Conservation (phyloP, 2,888 invertebrate genomes). For the Zhengitettix transpicula region DNA sequence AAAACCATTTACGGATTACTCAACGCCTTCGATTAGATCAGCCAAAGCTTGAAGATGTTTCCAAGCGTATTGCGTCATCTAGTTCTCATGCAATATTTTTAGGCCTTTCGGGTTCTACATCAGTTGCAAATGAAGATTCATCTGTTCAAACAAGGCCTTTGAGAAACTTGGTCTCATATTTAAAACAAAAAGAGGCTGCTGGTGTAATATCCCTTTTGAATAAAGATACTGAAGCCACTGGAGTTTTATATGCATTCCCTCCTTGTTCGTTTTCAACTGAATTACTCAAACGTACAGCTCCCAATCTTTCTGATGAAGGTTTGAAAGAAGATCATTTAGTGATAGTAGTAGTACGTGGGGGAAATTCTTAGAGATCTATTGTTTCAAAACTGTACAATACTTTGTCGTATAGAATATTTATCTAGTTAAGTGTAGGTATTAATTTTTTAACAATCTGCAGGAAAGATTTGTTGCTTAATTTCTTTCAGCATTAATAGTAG, state of each 20-base stretch:
- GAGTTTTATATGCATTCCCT: constrained; percentile 91
- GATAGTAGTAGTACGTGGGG: constrained; percentile 85
- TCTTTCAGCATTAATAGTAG: too few species aligned
- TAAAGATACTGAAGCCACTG: constrained; percentile 84
- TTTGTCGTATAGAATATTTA: too few species aligned
- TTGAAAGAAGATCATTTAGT: constrained; percentile 89
- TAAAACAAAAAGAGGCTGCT: constrained; percentile 97
- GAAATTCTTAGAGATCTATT: constrained; percentile 39
- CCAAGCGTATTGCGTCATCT: constrained; percentile 76
- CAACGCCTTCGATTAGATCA: constrained; percentile 86
- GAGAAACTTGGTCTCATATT: constrained; percentile 85
- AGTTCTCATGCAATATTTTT: constrained; percentile 87
- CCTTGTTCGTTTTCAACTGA: constrained; percentile 91
- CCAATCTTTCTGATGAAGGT: constrained; percentile 75
- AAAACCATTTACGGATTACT: constrained; percentile 83
- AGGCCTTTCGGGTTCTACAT: constrained; percentile 71
- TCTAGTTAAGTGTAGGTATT: too few species aligned
- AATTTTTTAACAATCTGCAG: too few species aligned
- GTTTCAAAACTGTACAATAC: too few species aligned
- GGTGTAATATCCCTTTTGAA: constrained; percentile 87
- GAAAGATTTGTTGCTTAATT: too few species aligned
- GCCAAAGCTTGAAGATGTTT: constrained; percentile 89
- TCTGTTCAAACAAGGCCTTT: constrained; percentile 80
- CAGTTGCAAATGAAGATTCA: constrained; percentile 64
- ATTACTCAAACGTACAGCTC: constrained; percentile 74